Evolutionary conservation across 2,113 vertebrate species (phyloP).

Genomic region (Crocuta crocuta): DNA sequence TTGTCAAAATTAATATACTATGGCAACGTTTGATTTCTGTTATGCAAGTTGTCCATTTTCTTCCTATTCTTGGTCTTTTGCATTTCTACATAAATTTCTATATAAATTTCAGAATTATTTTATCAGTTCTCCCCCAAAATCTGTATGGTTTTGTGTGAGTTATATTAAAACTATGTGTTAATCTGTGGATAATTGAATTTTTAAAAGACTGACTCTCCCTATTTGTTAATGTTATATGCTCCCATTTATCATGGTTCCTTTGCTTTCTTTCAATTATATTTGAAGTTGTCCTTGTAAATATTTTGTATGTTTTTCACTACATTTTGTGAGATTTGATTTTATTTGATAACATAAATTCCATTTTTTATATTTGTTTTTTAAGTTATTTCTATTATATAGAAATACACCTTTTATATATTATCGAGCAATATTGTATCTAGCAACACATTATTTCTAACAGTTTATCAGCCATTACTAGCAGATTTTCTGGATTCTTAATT

Average conservation of each 20-base stretch:
- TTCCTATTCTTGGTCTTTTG: background rate
- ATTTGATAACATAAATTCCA: background rate
- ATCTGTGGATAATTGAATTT: background rate
- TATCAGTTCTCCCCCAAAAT: background rate
- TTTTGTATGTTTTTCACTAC: background rate
- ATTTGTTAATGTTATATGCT: background rate
- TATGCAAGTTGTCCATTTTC: background rate
- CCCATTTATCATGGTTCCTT: background rate
- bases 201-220: background rate
- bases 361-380: constrained; percentile 3
- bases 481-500: background rate
- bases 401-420: background rate
- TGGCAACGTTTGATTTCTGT: background rate
- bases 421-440: background rate
- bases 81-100: background rate
- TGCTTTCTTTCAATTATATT: background rate
- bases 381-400: background rate
- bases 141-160: background rate
- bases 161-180: background rate
- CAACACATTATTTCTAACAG: background rate
- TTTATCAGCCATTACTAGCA: background rate
- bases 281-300: background rate
- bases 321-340: background rate
- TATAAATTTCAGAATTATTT: background rate
- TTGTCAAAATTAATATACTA: background rate